Percentiles rank a stretch among this genome's conserved stretches.
phyloP scores from a whole-genome alignment of 2,113 vertebrate species.

The Hippopotamus amphibius region DNA sequence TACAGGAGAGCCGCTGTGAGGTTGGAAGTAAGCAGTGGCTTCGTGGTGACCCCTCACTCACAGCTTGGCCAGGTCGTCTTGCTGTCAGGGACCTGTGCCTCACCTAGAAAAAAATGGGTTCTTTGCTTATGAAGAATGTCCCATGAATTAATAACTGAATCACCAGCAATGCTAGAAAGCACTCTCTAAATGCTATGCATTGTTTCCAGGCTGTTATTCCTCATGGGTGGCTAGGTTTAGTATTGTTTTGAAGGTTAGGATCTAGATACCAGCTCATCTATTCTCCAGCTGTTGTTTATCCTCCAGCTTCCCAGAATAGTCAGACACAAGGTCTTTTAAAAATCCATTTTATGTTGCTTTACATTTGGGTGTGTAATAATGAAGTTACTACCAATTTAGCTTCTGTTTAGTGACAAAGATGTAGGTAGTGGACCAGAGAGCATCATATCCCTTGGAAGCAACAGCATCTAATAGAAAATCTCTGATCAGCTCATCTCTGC shows the following conservation, averaged over 20 bases:
- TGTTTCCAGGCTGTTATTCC: not conserved
- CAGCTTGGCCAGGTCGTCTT: not conserved
- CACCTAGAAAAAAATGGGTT: not conserved
- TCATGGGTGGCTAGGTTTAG: conserved; percentile 42
- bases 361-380: conserved; percentile 52
- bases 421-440: not conserved
- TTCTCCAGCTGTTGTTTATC: conserved; percentile 75
- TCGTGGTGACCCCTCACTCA: not conserved
- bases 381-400: not conserved
- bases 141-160: not conserved
- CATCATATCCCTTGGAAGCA: not conserved
- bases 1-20: not conserved
- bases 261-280: conserved; percentile 54
- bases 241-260: conserved; percentile 62
- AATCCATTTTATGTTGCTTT: conserved; percentile 32
- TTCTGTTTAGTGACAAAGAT: not conserved
- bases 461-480: not conserved
- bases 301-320: conserved; percentile 57
- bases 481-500: not conserved
- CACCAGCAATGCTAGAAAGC: not conserved
- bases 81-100: not conserved
- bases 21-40: not conserved
- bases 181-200: not conserved
- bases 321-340: conserved; percentile 18
- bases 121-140: not conserved